Percentiles rank a stretch among this genome's conserved stretches.
phyloP scores from a whole-genome alignment of 2,888 invertebrate genomes.

The Microctonus aethiopoides region DNA sequence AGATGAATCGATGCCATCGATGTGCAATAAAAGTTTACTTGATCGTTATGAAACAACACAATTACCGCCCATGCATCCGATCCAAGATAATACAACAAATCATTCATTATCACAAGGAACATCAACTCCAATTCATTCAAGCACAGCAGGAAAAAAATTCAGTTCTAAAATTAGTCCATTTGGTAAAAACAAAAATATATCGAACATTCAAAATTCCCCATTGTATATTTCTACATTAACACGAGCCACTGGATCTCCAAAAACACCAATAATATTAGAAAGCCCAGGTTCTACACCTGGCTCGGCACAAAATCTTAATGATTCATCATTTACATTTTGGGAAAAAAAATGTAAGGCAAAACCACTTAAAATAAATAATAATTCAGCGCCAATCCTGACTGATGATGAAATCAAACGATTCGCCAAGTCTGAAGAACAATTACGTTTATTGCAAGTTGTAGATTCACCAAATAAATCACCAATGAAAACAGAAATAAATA shows the following conservation, averaged over 20 bases:
- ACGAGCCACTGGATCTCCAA: neutral
- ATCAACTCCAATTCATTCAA: neutral
- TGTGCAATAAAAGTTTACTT: neutral
- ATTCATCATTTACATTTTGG: conserved; percentile 4
- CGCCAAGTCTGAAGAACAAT: neutral
- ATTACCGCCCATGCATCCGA: neutral
- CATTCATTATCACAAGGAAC: neutral
- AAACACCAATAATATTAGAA: neutral
- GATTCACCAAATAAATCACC: neutral
- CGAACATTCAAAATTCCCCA: neutral
- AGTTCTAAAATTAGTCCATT: neutral
- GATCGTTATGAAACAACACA: neutral
- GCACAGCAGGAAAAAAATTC: neutral
- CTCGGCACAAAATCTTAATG: neutral
- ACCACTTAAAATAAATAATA: neutral
- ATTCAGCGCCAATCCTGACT: neutral
- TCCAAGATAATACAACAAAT: neutral
- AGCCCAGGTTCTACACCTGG: neutral
- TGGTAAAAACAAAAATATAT: neutral
- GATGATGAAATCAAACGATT: neutral
- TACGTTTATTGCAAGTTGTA: neutral
- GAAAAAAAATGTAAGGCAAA: neutral
- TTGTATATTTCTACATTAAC: neutral
- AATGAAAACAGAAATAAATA: neutral
- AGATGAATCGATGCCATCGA: conserved; percentile 58